Evolutionary conservation across 2,113 vertebrate species (phyloP), one percentile per base, ranked within the genome.

Genomic region (Tylochromis polylepis): DNA sequence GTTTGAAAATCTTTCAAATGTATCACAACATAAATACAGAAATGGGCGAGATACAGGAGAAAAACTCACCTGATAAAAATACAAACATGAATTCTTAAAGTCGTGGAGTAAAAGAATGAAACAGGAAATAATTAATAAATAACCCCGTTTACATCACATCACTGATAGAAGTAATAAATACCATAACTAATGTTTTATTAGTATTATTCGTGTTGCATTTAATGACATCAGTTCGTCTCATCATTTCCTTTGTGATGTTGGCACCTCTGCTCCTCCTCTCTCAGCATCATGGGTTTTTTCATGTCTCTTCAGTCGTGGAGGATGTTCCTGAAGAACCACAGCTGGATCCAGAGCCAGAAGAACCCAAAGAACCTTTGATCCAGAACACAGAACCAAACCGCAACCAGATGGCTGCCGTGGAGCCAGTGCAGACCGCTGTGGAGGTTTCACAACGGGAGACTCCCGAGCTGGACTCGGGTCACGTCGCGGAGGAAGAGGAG

Each of bases 251-350:
- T 46, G 41, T 46, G 41, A 72, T 11, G 41, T 8, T 51, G 43
- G 43, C 70, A 27, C 43, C 41, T 75, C 22, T 7, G 16, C 6
- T 51, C 15, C 24, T 58, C 70, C 24, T 18, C 46, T 18, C 43
- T 29, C 70, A 29, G 70, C 43, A 31, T 77, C 43, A 20, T 51
- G 15, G 11, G 31, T 81, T 49, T 67, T 59, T 2, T 55, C 51
- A 36, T 88, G 62, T 79, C 49, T 80, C 27, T 20, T n/a, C 67
- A 96, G 95, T 11, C 72, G 90, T 93, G 57, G 88, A 95, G 36
- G 93, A 95, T 3, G 51, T 85, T 79, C 85, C 91, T 58, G 91
- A 94, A 57, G 93, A 94, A 82, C 89, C 80, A 18, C 88, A 88
- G 56, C 38, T 41, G n/a, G 90, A 90, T 67, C 58, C 81, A 67